Evolutionary conservation across 2,888 invertebrate genomes (phyloP).

Genomic region (Ennomos quercinarius): DNA sequence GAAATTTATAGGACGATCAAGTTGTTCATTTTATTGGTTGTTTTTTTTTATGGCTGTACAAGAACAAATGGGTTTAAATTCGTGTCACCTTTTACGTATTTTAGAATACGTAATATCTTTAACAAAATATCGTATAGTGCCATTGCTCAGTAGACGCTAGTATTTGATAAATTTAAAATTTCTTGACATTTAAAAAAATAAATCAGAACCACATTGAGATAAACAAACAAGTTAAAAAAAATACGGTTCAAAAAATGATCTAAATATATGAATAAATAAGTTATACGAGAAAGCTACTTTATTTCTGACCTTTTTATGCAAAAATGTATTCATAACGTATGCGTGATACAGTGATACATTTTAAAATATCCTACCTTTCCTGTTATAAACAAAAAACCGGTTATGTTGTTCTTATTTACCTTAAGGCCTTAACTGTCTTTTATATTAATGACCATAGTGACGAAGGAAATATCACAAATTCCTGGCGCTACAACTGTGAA

Average conservation of each 20-base stretch:
- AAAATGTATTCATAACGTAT: slow-evolving; percentile 10
- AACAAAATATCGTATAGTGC: no score
- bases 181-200: no score
- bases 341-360: slow-evolving; percentile 17
- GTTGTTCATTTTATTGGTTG: slow-evolving; percentile 1
- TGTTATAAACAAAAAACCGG: slow-evolving; percentile 1
- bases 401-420: background rate
- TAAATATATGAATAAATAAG: no score
- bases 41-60: background rate
- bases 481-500: slow-evolving; percentile 16
- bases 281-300: background rate
- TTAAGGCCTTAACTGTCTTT: background rate
- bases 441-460: background rate
- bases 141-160: no score
- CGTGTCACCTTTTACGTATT: no score
- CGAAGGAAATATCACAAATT: no score
- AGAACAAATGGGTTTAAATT: no score
- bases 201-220: no score
- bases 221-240: no score
- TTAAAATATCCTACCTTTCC: slow-evolving; percentile 20
- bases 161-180: no score
- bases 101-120: no score
- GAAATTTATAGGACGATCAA: slow-evolving; percentile 5
- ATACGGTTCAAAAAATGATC: no score
- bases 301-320: slow-evolving; percentile 3